Percentiles rank a stretch among this genome's conserved stretches.
These are phyloP conservation scores for Drosophila siamana DNA, from an alignment of 2,888 invertebrate genomes.

Conservation along the genomic window DNA sequence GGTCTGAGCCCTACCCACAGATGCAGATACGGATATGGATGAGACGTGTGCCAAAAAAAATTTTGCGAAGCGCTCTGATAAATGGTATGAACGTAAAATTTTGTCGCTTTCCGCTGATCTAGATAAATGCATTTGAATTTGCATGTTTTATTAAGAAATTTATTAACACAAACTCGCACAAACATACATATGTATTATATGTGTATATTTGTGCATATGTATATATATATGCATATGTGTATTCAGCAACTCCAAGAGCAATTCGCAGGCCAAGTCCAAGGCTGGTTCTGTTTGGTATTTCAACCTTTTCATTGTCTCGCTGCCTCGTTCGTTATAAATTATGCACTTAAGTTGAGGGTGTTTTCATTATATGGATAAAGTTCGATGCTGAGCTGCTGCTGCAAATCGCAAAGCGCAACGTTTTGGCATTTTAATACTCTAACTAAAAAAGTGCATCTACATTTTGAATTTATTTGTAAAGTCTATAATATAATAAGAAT, in stretches of 20 bases:
- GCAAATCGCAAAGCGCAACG: conserved; percentile 38
- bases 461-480: too few species aligned
- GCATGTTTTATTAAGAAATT: conserved; percentile 81
- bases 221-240: neutral
- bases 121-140: conserved; percentile 83
- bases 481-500: too few species aligned
- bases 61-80: conserved; percentile 68
- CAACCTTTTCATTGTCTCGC: conserved; percentile 66
- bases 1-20: conserved; percentile 48
- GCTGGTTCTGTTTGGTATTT: conserved; percentile 57
- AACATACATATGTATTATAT: conserved; percentile 5
- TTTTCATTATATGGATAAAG: conserved; percentile 82
- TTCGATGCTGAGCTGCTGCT: conserved; percentile 48
- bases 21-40: conserved; percentile 21
- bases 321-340: conserved; percentile 82
- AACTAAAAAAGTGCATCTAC: neutral
- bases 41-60: conserved; percentile 75
- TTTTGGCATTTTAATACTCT: conserved; percentile 60
- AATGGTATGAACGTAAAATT: conserved; percentile 78
- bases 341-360: conserved; percentile 84
- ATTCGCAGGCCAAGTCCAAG: conserved; percentile 37
- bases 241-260: conserved; percentile 19
- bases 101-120: conserved; percentile 82
- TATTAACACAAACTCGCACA: conserved; percentile 69
- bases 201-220: neutral